phyloP scores from a whole-genome alignment of 1,140 invertebrate genomes.

The Dendrolimus kikuchii region DNA sequence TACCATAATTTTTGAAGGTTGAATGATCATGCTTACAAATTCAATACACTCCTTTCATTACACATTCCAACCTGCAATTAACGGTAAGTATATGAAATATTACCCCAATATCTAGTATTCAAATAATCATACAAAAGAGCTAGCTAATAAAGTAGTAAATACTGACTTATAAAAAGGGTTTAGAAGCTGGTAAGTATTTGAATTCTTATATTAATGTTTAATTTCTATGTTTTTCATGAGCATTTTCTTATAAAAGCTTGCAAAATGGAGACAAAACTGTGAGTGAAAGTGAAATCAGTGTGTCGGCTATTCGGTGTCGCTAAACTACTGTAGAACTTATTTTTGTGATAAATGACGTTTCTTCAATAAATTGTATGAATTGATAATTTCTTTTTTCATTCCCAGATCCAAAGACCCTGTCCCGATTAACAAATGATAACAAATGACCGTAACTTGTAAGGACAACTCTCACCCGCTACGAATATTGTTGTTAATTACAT shows the following conservation, averaged over 20 bases:
- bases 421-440: conserved; percentile 23
- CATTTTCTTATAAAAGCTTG: conserved; percentile 61
- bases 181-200: conserved; percentile 11
- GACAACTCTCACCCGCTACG: background rate
- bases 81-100: too few species aligned
- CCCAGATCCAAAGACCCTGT: conserved; percentile 56
- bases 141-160: too few species aligned
- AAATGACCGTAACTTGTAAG: background rate
- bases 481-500: background rate
- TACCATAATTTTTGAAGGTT: too few species aligned
- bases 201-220: conserved; percentile 11
- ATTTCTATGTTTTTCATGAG: conserved; percentile 26
- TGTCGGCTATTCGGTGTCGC: conserved; percentile 30
- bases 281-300: conserved; percentile 14
- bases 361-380: conserved; percentile 49
- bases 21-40: too few species aligned
- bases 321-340: conserved; percentile 31
- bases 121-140: too few species aligned
- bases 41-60: too few species aligned
- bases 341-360: conserved; percentile 17
- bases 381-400: conserved; percentile 44
- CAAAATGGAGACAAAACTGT: conserved; percentile 59
- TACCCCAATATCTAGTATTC: too few species aligned
- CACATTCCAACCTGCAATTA: too few species aligned
- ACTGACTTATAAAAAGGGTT: too few species aligned